A percentile compares a stretch with the other conserved stretches of the same genome.
phyloP scores from a whole-genome alignment of 2,797 vertebrate genomes.

The Vultur gryphus region DNA sequence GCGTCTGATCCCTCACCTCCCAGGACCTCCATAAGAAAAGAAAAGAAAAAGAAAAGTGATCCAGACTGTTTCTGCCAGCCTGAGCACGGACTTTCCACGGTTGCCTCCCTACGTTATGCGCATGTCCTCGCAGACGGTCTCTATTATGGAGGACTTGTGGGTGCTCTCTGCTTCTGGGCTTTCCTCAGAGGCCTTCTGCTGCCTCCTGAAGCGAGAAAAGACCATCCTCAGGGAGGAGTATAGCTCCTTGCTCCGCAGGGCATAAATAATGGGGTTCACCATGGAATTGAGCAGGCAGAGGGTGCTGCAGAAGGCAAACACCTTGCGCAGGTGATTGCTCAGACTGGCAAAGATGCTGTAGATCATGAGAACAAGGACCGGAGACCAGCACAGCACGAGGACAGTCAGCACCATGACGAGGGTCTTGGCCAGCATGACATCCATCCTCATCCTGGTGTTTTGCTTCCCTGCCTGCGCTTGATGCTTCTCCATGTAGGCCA shows the following conservation, averaged over 20 bases:
- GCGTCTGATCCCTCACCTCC: not conserved
- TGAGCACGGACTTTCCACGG: rapidly evolving
- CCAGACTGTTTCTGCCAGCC: not conserved
- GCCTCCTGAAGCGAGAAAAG: constrained; percentile 11
- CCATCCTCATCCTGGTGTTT: constrained; percentile 82
- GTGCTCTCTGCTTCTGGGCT: constrained; percentile 52
- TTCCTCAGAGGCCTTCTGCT: not conserved
- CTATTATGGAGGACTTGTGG: not conserved
- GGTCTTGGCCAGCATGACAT: constrained; percentile 87
- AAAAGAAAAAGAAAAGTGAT: not conserved
- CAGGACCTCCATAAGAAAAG: not conserved
- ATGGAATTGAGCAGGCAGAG: constrained; percentile 91
- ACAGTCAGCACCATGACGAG: constrained; percentile 85
- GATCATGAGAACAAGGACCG: constrained; percentile 82
- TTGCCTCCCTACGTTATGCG: not conserved
- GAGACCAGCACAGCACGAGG: constrained; percentile 86
- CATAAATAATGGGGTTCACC: constrained; percentile 89
- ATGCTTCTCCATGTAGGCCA: constrained; percentile 75
- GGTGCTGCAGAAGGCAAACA: constrained; percentile 90
- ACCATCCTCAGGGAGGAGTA: constrained; percentile 68
- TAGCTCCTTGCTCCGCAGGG: constrained; percentile 85
- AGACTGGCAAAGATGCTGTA: constrained; percentile 75
- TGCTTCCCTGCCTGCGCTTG: constrained; percentile 49
- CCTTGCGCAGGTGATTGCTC: constrained; percentile 69
- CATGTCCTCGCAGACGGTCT: not conserved